Base-by-base conservation (phyloP, 2,797 vertebrate genomes). In the Poeciliopsis gracilis region DNA sequence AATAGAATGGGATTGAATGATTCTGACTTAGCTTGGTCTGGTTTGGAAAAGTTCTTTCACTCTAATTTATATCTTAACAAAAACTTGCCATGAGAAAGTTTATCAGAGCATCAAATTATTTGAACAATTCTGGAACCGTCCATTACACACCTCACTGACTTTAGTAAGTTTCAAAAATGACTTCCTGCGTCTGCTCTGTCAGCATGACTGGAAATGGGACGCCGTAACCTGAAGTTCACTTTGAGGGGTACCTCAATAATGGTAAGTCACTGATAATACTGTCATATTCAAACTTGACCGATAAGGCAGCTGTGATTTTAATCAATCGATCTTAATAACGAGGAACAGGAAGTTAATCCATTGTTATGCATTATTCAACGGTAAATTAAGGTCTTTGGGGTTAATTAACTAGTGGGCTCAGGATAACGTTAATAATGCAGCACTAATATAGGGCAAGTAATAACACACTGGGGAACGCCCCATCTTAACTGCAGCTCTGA, bases 331-430 rank as follows among this genome's bases (percentile, higher is more conserved):
- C 90, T 90, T 84, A 84, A 91, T 93, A 94, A 94, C 92, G 92
- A 94, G 92, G 23, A 92, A 90, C 89, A 92, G 89, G 87, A 93
- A 94, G 92, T 92, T 93, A 94, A 95, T 95, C 94, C 94, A 94
- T 93, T 93, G 92, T 94, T 94, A 93, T 89, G 90, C 89, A 93
- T 93, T 94, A 95, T 93, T 93, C 91, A 86, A 91, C 85, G 47
- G 83, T 94, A 95, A 96, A 95, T 95, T 85, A 94, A 93, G 95
- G 94, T 95, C 94, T 93, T 91, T 51, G 89, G 91, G 95, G 95
- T 95, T 96, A 95, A 96, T 96, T 94, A 95, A 93, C 89, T 90
- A 84, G 85, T 89, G 88, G 82, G 86, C 91, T 93, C 92, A 94
- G 92, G 91, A 94, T 91, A 93, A 86, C 87, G 92, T 94, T 95